phyloP scores from a whole-genome alignment of 2,888 invertebrate genomes.

The Mellilla xanthometata region DNA sequence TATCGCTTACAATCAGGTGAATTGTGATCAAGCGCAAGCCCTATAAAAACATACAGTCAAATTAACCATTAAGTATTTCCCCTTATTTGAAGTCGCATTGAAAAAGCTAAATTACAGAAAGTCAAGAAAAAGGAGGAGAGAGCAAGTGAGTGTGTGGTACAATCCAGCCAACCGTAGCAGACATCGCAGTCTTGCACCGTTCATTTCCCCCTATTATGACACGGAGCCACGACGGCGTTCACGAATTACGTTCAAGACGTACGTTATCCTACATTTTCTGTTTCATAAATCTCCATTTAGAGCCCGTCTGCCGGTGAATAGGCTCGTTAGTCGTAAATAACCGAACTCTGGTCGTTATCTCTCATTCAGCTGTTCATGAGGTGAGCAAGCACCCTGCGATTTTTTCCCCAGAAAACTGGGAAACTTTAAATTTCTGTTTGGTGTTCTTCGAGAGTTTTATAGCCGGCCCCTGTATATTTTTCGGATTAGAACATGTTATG shows the following conservation, averaged over 20 bases:
- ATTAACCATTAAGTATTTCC: too few species aligned
- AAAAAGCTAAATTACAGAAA: too few species aligned
- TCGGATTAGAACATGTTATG: conserved; percentile 13
- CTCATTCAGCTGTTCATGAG: conserved; percentile 65
- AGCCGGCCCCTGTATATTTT: conserved; percentile 8
- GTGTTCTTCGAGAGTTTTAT: conserved; percentile 34
- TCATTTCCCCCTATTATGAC: conserved; percentile 19
- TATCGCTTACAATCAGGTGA: too few species aligned
- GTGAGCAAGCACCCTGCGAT: conserved; percentile 36
- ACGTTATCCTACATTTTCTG: conserved; percentile 72
- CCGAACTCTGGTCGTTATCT: conserved; percentile 76
- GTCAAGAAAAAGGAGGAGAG: too few species aligned
- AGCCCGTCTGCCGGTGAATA: conserved; percentile 67
- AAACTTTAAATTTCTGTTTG: conserved; percentile 49
- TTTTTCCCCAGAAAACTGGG: conserved; percentile 32
- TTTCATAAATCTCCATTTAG: conserved; percentile 79
- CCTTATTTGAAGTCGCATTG: too few species aligned
- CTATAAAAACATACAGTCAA: too few species aligned
- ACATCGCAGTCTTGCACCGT: too few species aligned
- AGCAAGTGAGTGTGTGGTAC: too few species aligned
- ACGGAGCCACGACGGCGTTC: conserved; percentile 33
- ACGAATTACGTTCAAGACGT: conserved; percentile 68
- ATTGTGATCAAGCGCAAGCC: too few species aligned
- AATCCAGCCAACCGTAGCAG: too few species aligned
- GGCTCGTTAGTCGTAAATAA: conserved; percentile 81